Evolutionary conservation across 2,888 invertebrate species (phyloP).

Genomic region (Molanna angustata): DNA sequence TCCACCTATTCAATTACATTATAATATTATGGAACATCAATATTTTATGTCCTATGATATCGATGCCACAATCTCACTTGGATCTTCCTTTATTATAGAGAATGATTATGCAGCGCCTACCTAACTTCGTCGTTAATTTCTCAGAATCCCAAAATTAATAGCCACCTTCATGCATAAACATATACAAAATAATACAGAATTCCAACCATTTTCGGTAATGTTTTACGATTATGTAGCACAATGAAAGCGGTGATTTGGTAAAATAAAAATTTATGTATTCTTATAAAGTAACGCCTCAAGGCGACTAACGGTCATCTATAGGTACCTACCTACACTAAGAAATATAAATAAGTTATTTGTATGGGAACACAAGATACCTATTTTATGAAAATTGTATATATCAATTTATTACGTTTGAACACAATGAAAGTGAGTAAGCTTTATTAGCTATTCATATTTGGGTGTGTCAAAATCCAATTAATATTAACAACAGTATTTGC

Average conservation of each 20-base stretch:
- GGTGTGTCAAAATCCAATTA: neutral
- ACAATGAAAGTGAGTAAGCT: constrained; percentile 6
- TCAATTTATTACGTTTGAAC: constrained; percentile 9
- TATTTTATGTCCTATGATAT: too few relatives aligned
- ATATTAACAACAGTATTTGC: too few relatives aligned
- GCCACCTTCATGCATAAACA: neutral
- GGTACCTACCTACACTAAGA: too few relatives aligned
- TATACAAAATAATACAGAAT: constrained; percentile 5
- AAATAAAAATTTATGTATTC: constrained; percentile 23
- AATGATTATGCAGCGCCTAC: too few relatives aligned
- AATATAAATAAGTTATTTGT: constrained; percentile 19
- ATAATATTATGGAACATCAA: too few relatives aligned
- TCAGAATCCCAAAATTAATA: constrained; percentile 2
- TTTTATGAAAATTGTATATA: constrained; percentile 6
- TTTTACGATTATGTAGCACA: constrained; percentile 18
- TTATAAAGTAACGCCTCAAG: constrained; percentile 17
- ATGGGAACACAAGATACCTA: constrained; percentile 12
- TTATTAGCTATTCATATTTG: neutral
- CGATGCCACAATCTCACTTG: too few relatives aligned
- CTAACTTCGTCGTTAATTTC: neutral
- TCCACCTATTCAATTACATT: too few relatives aligned
- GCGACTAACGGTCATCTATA: constrained; percentile 12
- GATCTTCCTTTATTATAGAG: too few relatives aligned
- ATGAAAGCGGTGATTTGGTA: constrained; percentile 21
- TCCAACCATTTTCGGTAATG: constrained; percentile 19